Conservation (phyloP, 35 echinoderm and acorn worm species). For the Diadema setosum region DNA sequence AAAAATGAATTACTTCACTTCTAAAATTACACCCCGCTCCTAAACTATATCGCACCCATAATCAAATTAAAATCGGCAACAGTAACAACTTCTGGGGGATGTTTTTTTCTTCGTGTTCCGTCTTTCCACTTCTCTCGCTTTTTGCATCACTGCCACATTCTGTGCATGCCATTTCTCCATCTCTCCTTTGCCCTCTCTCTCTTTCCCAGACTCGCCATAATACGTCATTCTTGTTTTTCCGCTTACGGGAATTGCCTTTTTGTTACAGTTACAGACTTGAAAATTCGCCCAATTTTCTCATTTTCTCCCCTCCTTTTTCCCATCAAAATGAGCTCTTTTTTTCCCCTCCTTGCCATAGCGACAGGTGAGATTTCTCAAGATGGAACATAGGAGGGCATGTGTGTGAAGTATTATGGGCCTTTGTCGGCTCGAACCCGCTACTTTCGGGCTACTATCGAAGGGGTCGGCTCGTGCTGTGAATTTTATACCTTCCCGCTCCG, state of each 20-base stretch:
- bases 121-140: background rate
- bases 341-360: background rate
- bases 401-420: constrained; percentile 7
- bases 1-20: constrained; percentile 18
- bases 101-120: background rate
- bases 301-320: background rate
- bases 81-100: background rate
- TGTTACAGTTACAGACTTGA: constrained; percentile 18
- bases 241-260: constrained; percentile 27
- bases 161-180: too few species aligned
- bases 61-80: constrained; percentile 33
- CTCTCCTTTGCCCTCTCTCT: background rate
- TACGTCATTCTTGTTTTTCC: constrained; percentile 17
- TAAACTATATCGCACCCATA: constrained; percentile 8
- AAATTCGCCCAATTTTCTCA: constrained; percentile 23
- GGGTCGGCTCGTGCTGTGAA: constrained; percentile 5
- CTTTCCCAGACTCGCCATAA: background rate
- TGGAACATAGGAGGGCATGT: background rate
- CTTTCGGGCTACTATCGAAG: background rate
- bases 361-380: constrained; percentile 14
- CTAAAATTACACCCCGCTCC: background rate
- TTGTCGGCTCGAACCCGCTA: background rate
- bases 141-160: background rate
- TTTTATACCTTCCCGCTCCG: background rate
- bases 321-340: background rate